A percentile compares a stretch with the other conserved stretches of the same genome.
These are phyloP conservation scores for Urocyon cinereoargenteus DNA, from an alignment of 2,797 vertebrate genomes.

Conservation along the genomic window DNA sequence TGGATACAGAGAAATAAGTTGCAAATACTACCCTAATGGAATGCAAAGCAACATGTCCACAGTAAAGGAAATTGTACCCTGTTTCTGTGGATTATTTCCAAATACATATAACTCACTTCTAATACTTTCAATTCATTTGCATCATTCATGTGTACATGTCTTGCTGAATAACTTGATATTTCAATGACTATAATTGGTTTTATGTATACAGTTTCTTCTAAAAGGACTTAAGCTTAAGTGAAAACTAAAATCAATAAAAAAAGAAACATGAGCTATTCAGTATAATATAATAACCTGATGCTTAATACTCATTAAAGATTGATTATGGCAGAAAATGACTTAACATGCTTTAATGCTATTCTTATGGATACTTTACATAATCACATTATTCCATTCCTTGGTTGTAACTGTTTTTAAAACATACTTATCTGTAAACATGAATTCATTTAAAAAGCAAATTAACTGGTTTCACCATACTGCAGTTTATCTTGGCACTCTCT, in stretches of 20 bases:
- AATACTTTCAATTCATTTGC: neutral
- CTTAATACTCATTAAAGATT: constrained; percentile 58
- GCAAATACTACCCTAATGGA: neutral
- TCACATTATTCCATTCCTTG: constrained; percentile 53
- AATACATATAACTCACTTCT: neutral
- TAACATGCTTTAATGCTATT: constrained; percentile 59
- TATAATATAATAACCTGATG: constrained; percentile 45
- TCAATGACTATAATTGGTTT: constrained; percentile 27
- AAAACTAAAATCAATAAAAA: constrained; percentile 55
- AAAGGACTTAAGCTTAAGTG: constrained; percentile 20
- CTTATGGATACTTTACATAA: constrained; percentile 65
- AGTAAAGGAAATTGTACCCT: neutral
- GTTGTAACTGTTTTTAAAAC: constrained; percentile 68
- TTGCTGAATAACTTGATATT: constrained; percentile 22
- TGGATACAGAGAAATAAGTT: constrained; percentile 43
- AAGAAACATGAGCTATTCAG: constrained; percentile 27
- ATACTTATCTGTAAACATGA: constrained; percentile 66
- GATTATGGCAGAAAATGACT: constrained; percentile 62
- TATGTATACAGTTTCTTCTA: neutral
- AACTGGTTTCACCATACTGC: constrained; percentile 31
- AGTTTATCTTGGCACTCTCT: constrained; percentile 47
- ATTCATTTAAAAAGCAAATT: constrained; percentile 74
- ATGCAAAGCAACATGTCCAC: neutral
- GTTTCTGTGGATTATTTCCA: constrained; percentile 15
- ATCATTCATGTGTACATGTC: neutral